Evolutionary conservation across 2,797 vertebrate genomes (phyloP), one percentile per base, ranked within the genome.

Genomic region (Hapalemur alaotrensis): DNA sequence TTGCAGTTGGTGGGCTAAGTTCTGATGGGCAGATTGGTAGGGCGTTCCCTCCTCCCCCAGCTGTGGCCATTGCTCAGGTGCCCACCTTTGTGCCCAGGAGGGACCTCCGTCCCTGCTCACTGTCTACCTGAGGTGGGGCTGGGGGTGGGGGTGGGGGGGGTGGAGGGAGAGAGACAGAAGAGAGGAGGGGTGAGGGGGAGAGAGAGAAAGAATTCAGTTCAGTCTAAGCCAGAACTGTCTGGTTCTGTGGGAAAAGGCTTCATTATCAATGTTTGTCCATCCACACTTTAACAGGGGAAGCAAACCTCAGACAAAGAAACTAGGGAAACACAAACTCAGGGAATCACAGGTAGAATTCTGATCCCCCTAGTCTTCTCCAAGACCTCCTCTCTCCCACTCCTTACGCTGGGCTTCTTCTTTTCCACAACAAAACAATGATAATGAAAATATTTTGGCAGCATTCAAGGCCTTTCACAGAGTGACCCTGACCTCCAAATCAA

Each of bases 401-500:
- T 67, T 72, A n/a, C 32, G 38, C 7, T 48, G 54, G 75, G 57
- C 48, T 87, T 85, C 52, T 46, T 97, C 83, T 97, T 97, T 96
- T 93, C 95, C 93, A 93, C 81, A 97, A 79, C 93, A 95, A 93
- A 97, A 72, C 69, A 96, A 95, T 0, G 2, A 95, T 96, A 97
- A 97, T 43, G 82, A 97, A 98, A 98, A 98, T 93, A 78, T 98
- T 98, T 98, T 97, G 87, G 93, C 92, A 95, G 86, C 94, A 63
- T 95, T 93, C 65, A 46, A 92, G 80, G 75, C 65, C 94, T 98
- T 98, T 98, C 92, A 67, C 95, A 52, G 89, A 92, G 65, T 95
- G 88, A 95, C 69, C 1, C 91, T 98, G 98, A 97, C 97, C 97
- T 97, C 96, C 91, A 91, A 98, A 98, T 98, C 96, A 98, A 98